Evolutionary conservation across 1,140 invertebrate genomes (phyloP), one percentile per base, ranked within the genome.

Genomic region (Aphelinus atriplicis): DNA sequence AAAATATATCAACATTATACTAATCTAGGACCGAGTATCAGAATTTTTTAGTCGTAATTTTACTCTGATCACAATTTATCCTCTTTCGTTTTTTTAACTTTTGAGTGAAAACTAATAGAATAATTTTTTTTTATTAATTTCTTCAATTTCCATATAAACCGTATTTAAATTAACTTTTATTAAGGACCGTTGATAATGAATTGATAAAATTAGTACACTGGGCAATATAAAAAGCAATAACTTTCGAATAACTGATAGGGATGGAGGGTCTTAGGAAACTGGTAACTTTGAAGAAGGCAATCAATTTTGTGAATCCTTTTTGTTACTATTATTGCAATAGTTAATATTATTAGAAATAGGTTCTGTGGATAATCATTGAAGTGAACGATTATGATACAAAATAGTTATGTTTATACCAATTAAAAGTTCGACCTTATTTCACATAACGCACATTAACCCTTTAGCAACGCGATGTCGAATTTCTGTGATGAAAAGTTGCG

Each of bases 311-410:
- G 2, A 58, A 64, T 26, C 1, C 5, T 47, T 66, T 73, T 55
- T 66, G 26, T 66, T 66, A 73, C 55, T 73, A 61, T 66, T 65
- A 65, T 66, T 65, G 47, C n/a, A 66, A 66, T 73, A 66, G 62
- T 60, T 66, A 67, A 57, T 73, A 73, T 66, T 73, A 66, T 64
- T 71, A 45, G 61, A 73, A 66, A 47, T 55, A 62, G 9, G 60
- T 58, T 71, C 48, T 7, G 55, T 71, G 45, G n/a, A 56, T 2
- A 42, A 73, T 65, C 26, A 60, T 3, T 62, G 26, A 50, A 60
- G 6, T 42, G 56, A 50, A 3, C 56, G 5, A 4, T 26, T 66
- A 3, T 10, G 7, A 66, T 66, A 66, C 63, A 73, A 73, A 72
- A 73, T 60, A 51, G 47, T 53, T 73, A 73, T 42, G 45, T 6